Percentiles rank a stretch among this genome's conserved stretches.
Evolutionary conservation across 2,113 vertebrate species (phyloP).

Genomic region (Rhineura floridana): DNA sequence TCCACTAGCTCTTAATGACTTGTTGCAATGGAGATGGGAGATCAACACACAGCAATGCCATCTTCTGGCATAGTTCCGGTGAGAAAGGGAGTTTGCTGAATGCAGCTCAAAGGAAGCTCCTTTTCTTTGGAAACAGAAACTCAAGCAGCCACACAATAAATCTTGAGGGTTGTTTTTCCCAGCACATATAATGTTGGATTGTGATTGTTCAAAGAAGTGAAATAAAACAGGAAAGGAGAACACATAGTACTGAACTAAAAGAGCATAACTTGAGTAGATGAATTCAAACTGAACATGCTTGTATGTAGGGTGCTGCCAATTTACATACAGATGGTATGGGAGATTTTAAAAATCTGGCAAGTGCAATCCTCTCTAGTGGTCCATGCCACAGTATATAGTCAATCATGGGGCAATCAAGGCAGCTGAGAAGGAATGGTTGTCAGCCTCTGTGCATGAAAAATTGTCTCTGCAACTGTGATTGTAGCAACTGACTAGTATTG

Average conservation of each 20-base stretch:
- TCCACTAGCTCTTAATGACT: constrained; percentile 60
- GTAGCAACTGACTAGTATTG: not conserved
- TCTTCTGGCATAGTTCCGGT: constrained; percentile 74
- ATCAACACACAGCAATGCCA: constrained; percentile 59
- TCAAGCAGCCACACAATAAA: constrained; percentile 38
- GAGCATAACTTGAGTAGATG: not conserved
- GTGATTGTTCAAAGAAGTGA: constrained; percentile 10
- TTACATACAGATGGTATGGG: not conserved
- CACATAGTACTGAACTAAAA: not conserved
- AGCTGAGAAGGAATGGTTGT: not conserved
- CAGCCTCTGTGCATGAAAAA: not conserved
- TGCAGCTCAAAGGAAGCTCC: constrained; percentile 44
- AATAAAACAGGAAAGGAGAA: not conserved
- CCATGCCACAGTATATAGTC: not conserved
- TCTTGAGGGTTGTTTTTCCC: constrained; percentile 25
- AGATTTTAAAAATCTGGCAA: not conserved
- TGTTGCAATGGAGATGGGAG: constrained; percentile 59
- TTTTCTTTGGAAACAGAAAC: constrained; percentile 44
- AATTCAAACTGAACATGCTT: not conserved
- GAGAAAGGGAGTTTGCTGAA: constrained; percentile 63
- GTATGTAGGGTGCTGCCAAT: not conserved
- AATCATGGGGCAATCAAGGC: rapidly evolving
- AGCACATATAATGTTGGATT: not conserved
- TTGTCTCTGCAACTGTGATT: not conserved
- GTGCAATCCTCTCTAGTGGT: not conserved